A percentile compares a stretch with the other conserved stretches of the same genome.
Conservation (phyloP, 2,888 invertebrate species). For the Drosophila algonquin region DNA sequence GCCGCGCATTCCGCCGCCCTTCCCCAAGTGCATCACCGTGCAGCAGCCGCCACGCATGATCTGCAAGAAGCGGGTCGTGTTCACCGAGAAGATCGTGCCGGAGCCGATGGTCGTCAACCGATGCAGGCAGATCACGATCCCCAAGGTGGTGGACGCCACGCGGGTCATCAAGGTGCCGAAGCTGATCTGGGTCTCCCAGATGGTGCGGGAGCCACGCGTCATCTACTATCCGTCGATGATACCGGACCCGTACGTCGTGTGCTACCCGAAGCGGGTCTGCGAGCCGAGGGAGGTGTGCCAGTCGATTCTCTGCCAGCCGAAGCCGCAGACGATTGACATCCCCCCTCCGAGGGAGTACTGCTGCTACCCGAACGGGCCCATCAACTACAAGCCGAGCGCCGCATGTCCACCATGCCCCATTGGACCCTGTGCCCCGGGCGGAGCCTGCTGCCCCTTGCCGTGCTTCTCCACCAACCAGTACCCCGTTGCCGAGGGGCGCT, state of each 20-base stretch:
- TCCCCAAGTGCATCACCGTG: constrained; percentile 80
- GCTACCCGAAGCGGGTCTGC: constrained; percentile 79
- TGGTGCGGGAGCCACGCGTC: constrained; percentile 81
- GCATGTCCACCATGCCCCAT: constrained; percentile 79
- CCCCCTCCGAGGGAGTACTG: constrained; percentile 81
- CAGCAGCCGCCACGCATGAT: constrained; percentile 82
- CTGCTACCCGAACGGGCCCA: constrained; percentile 81
- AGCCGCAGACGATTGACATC: constrained; percentile 81
- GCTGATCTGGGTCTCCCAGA: constrained; percentile 81
- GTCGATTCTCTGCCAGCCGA: constrained; percentile 81
- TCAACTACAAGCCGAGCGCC: constrained; percentile 76
- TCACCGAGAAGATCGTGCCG: constrained; percentile 79
- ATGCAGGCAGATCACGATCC: constrained; percentile 80
- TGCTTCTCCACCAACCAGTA: constrained; percentile 40
- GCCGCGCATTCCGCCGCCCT: constrained; percentile 77
- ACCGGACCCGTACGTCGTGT: constrained; percentile 82
- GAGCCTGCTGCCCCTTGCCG: constrained; percentile 62
- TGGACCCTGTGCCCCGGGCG: constrained; percentile 61
- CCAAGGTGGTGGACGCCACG: constrained; percentile 80
- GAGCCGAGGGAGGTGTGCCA: constrained; percentile 82
- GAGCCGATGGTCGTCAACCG: constrained; percentile 81
- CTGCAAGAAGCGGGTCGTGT: constrained; percentile 81
- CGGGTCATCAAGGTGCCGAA: constrained; percentile 81
- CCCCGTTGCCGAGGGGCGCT: constrained; percentile 59
- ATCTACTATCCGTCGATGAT: constrained; percentile 81